Conservation (phyloP, 2,113 vertebrate genomes). For the Clinocottus analis region DNA sequence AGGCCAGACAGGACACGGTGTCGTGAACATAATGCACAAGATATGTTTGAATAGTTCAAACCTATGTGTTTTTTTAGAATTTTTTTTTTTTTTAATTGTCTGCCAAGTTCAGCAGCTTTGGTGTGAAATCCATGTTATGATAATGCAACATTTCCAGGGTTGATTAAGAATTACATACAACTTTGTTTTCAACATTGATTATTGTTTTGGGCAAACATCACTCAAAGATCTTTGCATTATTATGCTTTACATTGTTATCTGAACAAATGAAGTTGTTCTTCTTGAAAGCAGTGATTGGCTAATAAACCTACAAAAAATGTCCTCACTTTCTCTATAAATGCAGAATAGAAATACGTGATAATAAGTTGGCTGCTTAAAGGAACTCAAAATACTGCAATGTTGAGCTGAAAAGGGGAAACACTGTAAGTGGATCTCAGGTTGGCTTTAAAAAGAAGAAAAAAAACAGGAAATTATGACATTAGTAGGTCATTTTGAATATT, state of each 20-base stretch:
- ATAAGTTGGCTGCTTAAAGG: background rate
- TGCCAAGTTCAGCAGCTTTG: background rate
- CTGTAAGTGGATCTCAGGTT: background rate
- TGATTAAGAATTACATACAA: background rate
- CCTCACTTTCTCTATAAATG: background rate
- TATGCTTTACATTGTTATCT: background rate
- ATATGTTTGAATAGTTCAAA: background rate
- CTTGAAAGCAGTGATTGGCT: background rate
- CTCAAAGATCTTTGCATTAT: background rate
- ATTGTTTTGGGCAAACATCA: background rate
- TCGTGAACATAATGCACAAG: background rate
- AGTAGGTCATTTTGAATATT: background rate
- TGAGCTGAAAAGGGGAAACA: background rate
- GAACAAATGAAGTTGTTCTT: background rate
- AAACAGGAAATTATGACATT: background rate
- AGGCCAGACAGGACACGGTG: background rate
- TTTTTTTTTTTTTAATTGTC: too few relatives aligned
- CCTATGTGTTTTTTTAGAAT: background rate
- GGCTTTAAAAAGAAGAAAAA: too few relatives aligned
- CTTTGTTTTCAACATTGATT: background rate
- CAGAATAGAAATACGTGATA: background rate
- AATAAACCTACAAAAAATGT: background rate
- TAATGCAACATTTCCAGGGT: background rate
- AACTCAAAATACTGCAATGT: background rate
- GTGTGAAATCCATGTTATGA: background rate